Base-by-base conservation (phyloP, 2,888 invertebrate species). In the Tholera decimalis region DNA sequence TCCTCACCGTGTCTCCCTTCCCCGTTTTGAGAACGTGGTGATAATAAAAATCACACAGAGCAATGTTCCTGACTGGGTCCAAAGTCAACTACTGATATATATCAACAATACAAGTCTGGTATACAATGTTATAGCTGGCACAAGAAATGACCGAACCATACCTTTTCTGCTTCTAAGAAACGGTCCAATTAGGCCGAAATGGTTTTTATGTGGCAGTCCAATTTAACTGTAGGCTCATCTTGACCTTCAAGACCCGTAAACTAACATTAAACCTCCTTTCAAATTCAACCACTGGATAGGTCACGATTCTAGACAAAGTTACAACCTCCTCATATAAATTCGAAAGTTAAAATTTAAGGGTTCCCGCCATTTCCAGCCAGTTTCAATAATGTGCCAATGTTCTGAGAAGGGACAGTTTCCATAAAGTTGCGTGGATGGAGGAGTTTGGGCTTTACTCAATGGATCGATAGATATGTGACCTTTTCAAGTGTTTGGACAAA, bases 331-430 rank as follows among this genome's bases (percentile, higher is more conserved):
- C 62, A 80, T 57, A 55, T 35, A 55, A 69, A 73, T 68, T 41
- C 13, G 22, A 47, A 30, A 8, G 47, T 41, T 28, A 68, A 72
- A 50, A 66, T 75, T 47, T 67, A 49, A 63, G 61, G 61, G 65
- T 35, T 59, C 18, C 57, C 59, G 76, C 68, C 80, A 66, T 65
- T 68, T 66, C 24, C 49, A 61, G 61, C 15, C 39, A 60, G 54
- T 73, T 73, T 69, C 68, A 66, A 73, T 82, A 82, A 79, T 57
- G 67, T 73, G 64, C 24, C 55, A 51, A 70, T 53, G 26, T 61
- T 59, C 47, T 65, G 73, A 79, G 50, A 64, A 76, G 68, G 80
- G 77, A 73, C 64, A 44, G 46, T 70, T 67, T 53, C 58, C 66
- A 71, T 67, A 71, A 73, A 62, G 44, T 73, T 62, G 47, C 37